Conservation (phyloP, 2,113 vertebrate species). For the Lepus timidus region DNA sequence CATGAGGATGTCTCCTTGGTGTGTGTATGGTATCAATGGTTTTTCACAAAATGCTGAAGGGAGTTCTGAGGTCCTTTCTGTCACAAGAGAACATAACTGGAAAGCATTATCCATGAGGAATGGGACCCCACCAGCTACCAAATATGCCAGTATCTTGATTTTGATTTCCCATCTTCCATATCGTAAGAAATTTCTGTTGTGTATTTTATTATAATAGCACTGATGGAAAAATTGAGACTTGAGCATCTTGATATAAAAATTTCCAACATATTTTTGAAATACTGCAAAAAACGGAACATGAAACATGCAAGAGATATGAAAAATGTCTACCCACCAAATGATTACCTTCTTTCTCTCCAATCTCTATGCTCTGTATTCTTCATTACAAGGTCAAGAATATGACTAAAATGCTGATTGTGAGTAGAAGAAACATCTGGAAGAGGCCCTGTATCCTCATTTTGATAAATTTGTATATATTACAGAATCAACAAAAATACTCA, state of each 20-base stretch:
- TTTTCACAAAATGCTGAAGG: background rate
- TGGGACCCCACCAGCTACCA: rapidly evolving
- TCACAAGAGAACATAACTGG: rapidly evolving
- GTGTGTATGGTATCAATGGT: background rate
- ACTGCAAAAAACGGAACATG: background rate
- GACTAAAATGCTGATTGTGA: background rate
- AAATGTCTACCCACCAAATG: background rate
- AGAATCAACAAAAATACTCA: background rate
- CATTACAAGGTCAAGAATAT: background rate
- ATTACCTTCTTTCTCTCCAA: background rate
- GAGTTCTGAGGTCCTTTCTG: background rate
- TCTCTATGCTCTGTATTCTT: rapidly evolving
- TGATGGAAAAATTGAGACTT: too few relatives aligned
- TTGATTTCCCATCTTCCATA: background rate
- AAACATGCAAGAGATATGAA: background rate
- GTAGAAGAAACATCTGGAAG: background rate
- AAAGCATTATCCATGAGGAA: background rate
- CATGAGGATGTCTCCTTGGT: background rate
- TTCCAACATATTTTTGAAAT: background rate
- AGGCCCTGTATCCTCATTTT: background rate
- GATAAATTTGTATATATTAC: background rate
- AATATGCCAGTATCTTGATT: rapidly evolving
- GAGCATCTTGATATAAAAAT: too few relatives aligned
- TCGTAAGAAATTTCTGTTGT: background rate
- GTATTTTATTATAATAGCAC: background rate